Evolutionary conservation across 2,113 vertebrate species (phyloP), one percentile per base, ranked within the genome.

Genomic region (Columba janthina): DNA sequence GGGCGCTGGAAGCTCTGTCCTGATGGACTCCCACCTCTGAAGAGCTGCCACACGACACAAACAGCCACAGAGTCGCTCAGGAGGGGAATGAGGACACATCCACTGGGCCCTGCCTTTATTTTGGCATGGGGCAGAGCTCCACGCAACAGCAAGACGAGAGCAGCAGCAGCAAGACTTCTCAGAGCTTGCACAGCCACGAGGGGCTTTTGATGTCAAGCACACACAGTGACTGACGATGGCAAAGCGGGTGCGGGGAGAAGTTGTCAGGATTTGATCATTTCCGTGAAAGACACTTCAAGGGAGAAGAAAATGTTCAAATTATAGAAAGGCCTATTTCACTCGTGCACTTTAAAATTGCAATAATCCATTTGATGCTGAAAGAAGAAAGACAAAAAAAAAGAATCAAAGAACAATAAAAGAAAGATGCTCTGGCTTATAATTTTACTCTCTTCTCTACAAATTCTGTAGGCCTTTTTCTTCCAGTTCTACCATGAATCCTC

Each of bases 221-320:
- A 31, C 28, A 38, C n/a, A 2, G 54, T 13, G 91, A 87, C 36
- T 38, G 88, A 58, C 13, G 75, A 91, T 77, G 78, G 91, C 71
- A 77, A 74, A 66, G 78, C 1, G 1, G 32, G 71, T 31, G 61
- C 46, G 40, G 62, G 66, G 80, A 91, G 46, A 85, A 73, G 31
- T n/a, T 92, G 88, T 81, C 90, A 92, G 76, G 79, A 90, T 93
- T 89, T 92, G 65, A 96, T 90, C 34, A 5, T 83, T 85, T 77
- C 73, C 86, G 85, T 40, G 90, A 89, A 71, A 95, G 80, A 65
- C 61, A 84, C 62, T 94, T 96, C 88, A 92, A 94, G 85, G 51
- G 32, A 85, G 73, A 78, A 69, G 60, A 95, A 92, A 80, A 90
- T 32, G 80, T 53, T 92, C 86, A 48, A 73, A 85, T 81, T 86